A percentile compares a stretch with the other conserved stretches of the same genome.
These are phyloP conservation scores for Dendrolimus punctatus DNA, from an alignment of 1,140 invertebrate genomes.

Conservation along the genomic window DNA sequence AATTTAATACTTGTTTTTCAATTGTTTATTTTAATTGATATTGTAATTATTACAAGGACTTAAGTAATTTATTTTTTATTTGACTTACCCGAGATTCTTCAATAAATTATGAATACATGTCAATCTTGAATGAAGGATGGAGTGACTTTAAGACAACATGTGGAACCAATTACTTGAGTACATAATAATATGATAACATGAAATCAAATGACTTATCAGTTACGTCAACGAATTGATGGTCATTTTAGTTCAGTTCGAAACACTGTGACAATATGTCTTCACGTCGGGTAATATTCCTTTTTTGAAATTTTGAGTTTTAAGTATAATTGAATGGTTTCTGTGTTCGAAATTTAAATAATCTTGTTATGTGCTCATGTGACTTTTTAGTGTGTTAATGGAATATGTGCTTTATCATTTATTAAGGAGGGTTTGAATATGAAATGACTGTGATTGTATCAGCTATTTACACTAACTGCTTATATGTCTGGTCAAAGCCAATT, in stretches of 20 bases:
- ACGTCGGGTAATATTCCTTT: conserved; percentile 51
- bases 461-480: not conserved
- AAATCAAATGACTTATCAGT: conserved; percentile 41
- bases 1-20: too few species aligned
- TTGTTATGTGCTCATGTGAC: conserved; percentile 1
- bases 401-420: conserved; percentile 1
- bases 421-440: conserved; percentile 3
- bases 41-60: too few species aligned
- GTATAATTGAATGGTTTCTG: conserved; percentile 1
- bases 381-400: conserved; percentile 6
- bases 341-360: conserved; percentile 7
- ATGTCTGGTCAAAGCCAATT: not conserved
- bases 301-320: conserved; percentile 13
- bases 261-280: conserved; percentile 53
- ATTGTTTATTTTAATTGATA: too few species aligned
- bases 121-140: conserved; percentile 27
- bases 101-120: conserved; percentile 16
- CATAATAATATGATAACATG: conserved; percentile 51
- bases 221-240: conserved; percentile 45
- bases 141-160: conserved; percentile 23
- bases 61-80: too few species aligned
- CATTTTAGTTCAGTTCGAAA: conserved; percentile 50
- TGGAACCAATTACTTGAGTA: conserved; percentile 37
- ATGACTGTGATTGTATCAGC: not conserved
- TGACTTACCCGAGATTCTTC: not conserved